These are phyloP conservation scores for Zaprionus nigranus DNA, from an alignment of 1,140 invertebrate genomes.

Conservation along the genomic window DNA sequence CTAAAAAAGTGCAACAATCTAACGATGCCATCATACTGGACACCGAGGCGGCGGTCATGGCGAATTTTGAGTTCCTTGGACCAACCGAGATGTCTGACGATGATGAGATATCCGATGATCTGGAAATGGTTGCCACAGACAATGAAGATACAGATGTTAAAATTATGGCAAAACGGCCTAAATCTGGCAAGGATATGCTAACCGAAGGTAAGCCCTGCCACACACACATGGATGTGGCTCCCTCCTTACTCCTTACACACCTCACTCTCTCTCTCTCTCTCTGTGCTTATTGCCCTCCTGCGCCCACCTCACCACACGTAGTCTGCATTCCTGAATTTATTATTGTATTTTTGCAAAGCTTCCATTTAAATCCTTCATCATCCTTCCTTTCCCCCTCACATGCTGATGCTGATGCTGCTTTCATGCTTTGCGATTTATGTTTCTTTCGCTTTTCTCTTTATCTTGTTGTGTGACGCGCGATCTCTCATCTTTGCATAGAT, in stretches of 20 bases:
- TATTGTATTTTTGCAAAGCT: slow-evolving; percentile 30
- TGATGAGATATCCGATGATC: slow-evolving; percentile 90
- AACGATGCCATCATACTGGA: slow-evolving; percentile 93
- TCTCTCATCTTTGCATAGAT: slow-evolving; percentile 85
- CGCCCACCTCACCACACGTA: slow-evolving; percentile 25
- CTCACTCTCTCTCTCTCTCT: background rate
- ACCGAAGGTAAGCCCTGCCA: slow-evolving; percentile 67
- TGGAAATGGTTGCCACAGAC: slow-evolving; percentile 88
- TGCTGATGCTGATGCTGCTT: background rate
- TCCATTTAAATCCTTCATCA: background rate
- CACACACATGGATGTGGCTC: background rate
- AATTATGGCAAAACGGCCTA: slow-evolving; percentile 83
- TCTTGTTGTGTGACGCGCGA: slow-evolving; percentile 37
- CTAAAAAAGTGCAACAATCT: slow-evolving; percentile 86
- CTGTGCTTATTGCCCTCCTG: slow-evolving; percentile 15
- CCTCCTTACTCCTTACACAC: no score
- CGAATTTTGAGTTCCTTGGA: slow-evolving; percentile 97
- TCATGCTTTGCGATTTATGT: slow-evolving; percentile 65
- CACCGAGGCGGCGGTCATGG: slow-evolving; percentile 96
- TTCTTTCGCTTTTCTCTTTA: slow-evolving; percentile 64
- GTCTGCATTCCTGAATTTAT: slow-evolving; percentile 12
- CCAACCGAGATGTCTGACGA: slow-evolving; percentile 96
- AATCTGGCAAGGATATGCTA: slow-evolving; percentile 78
- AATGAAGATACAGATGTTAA: slow-evolving; percentile 87
- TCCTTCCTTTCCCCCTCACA: slow-evolving; percentile 5